Evolutionary conservation across 2,113 vertebrate species (phyloP), one percentile per base, ranked within the genome.

Genomic region (Zapornia atra): DNA sequence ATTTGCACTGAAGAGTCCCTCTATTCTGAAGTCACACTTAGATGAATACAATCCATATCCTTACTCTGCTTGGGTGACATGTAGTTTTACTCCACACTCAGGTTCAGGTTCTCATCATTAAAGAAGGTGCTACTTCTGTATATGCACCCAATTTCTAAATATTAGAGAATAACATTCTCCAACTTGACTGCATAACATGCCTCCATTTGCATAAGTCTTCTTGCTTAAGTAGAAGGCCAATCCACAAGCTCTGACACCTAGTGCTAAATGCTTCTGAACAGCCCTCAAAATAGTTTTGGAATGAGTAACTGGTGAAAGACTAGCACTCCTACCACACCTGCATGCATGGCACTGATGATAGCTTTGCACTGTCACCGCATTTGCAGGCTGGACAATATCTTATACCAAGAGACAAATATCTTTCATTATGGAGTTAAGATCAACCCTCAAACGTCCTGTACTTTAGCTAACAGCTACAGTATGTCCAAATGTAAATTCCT

Each of bases 171-270:
- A 70, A 46, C 18, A 40, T 51, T 66, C 31, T 70, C 40, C 21
- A n/a, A 22, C 46, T 33, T 81, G 33, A 54, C 25, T 66, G 53
- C 21, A 22, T 36, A 51, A 66, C 12, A 29, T 9, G 14, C 12
- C 10, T 60, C 57, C 3, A 1, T 46, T 46, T 26, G 7, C 0
- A 0, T 7, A 44, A 54, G 17, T 22, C 11, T 24, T n/a, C 21
- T 28, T 33, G 15, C 28, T 60, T 40, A 38, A 9, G 10, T 29
- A 34, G 1, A 8, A 59, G 50, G 5, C 22, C 84, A 34, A 34
- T 16, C 15, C 36, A 12, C 18, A 53, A 48, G n/a, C 38, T 65
- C 63, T 57, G 71, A 66, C 4, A 56, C 10, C 16, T 24, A 63
- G 44, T 4, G 15, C 50, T 46, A 66, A 88, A 54, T 6, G 22